These are phyloP conservation scores for Galbula dea DNA, from an alignment of 2,113 vertebrate species.

Conservation along the genomic window DNA sequence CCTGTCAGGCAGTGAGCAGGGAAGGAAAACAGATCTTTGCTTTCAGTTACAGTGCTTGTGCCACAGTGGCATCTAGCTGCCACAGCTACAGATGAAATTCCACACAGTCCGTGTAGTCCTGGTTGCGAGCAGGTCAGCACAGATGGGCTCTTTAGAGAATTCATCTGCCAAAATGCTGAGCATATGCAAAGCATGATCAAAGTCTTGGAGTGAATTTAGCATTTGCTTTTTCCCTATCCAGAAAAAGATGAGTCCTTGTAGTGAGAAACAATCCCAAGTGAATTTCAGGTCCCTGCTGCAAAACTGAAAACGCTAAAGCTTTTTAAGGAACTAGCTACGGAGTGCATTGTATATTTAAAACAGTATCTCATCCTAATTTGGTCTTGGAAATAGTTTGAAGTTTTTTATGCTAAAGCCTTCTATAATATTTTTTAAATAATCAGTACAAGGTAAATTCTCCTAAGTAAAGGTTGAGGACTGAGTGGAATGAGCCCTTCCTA, in stretches of 20 bases:
- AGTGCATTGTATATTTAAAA: not conserved
- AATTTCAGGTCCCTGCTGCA: not conserved
- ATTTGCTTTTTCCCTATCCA: not conserved
- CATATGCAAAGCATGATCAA: not conserved
- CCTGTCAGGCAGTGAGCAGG: not conserved
- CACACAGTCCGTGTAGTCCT: not conserved
- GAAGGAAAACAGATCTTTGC: not conserved
- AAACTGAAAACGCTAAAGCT: not conserved
- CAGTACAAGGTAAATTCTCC: not conserved
- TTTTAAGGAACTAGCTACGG: not conserved
- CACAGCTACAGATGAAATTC: not conserved
- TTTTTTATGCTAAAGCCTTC: not conserved
- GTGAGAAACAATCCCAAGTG: not conserved
- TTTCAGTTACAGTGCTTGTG: constrained; percentile 1
- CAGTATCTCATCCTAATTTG: not conserved
- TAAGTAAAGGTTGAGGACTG: not conserved
- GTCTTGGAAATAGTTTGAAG: not conserved
- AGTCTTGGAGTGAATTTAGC: not conserved
- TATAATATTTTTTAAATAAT: not conserved
- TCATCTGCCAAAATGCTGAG: constrained; percentile 25
- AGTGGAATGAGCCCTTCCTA: not conserved
- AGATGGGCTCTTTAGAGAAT: not conserved
- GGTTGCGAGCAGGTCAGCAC: not conserved
- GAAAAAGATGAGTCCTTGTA: not conserved
- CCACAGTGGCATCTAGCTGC: constrained; percentile 58